A percentile compares a stretch with the other conserved stretches of the same genome.
Conservation (phyloP, 1,140 invertebrate genomes). For the Panagrolaimus sp. region DNA sequence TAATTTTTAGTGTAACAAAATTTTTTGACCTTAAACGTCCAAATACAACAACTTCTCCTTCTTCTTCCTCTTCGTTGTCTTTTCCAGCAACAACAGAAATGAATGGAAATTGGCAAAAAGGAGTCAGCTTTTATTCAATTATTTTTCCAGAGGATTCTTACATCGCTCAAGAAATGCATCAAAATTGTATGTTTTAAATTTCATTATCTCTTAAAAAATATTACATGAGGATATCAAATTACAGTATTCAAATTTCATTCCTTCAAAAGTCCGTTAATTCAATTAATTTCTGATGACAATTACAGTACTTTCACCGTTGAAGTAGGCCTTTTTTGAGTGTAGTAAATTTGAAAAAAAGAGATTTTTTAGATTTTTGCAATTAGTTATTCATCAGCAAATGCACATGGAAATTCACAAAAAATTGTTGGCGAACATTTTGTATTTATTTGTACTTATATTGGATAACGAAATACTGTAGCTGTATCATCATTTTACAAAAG, state of each 20-base stretch:
- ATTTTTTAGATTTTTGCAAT: not conserved
- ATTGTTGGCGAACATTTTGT: conserved; percentile 6
- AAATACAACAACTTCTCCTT: not conserved
- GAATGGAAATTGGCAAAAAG: not conserved
- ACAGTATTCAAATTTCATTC: conserved; percentile 14
- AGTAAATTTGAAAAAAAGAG: too few relatives aligned
- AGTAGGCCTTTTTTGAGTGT: not conserved
- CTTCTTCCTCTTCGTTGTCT: not conserved
- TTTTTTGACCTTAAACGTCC: not conserved
- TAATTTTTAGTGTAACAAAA: not conserved
- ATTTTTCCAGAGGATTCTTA: not conserved
- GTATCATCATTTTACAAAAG: too few relatives aligned
- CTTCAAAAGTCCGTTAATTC: not conserved
- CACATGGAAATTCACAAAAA: conserved; percentile 11
- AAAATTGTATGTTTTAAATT: not conserved
- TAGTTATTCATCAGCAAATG: not conserved
- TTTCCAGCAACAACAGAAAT: too few relatives aligned
- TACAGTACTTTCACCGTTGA: not conserved
- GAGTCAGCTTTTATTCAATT: not conserved
- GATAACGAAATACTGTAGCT: not conserved
- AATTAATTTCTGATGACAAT: not conserved
- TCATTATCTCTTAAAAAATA: not conserved
- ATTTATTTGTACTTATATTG: conserved; percentile 8
- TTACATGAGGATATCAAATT: not conserved
- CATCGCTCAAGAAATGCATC: not conserved